phyloP scores from a whole-genome alignment of 2,113 vertebrate genomes.

The Glaucomys volans region DNA sequence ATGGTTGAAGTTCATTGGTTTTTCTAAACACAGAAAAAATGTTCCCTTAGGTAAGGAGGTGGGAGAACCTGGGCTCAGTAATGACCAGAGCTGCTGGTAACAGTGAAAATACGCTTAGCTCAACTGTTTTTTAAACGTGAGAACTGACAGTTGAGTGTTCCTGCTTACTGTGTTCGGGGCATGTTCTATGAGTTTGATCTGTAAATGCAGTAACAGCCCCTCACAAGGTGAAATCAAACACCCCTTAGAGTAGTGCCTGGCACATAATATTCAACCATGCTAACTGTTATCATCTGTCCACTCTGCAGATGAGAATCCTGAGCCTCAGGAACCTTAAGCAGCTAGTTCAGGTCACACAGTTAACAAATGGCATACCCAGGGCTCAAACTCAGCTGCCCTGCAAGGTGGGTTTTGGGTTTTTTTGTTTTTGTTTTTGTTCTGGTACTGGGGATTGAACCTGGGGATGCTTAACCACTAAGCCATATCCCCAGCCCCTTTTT shows the following conservation, averaged over 20 bases:
- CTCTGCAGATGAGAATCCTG: not conserved
- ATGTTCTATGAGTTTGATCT: not conserved
- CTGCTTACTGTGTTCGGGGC: not conserved
- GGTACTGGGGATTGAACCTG: no score
- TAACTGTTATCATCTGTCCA: not conserved
- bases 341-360: not conserved
- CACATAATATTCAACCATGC: not conserved
- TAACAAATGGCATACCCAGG: not conserved
- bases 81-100: not conserved
- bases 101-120: not conserved
- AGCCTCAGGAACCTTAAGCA: not conserved
- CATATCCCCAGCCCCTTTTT: no score
- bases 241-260: not conserved
- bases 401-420: no score
- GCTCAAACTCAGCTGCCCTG: not conserved
- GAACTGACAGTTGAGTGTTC: not conserved
- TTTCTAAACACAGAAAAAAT: not conserved
- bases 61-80: not conserved
- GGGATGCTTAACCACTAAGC: no score
- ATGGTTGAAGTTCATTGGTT: not conserved
- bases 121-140: not conserved
- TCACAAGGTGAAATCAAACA: not conserved
- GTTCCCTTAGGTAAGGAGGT: not conserved
- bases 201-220: not conserved
- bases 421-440: no score